Evolutionary conservation across 64 coral and sea anemone species (phyloP).

Genomic region (Porites lutea): DNA sequence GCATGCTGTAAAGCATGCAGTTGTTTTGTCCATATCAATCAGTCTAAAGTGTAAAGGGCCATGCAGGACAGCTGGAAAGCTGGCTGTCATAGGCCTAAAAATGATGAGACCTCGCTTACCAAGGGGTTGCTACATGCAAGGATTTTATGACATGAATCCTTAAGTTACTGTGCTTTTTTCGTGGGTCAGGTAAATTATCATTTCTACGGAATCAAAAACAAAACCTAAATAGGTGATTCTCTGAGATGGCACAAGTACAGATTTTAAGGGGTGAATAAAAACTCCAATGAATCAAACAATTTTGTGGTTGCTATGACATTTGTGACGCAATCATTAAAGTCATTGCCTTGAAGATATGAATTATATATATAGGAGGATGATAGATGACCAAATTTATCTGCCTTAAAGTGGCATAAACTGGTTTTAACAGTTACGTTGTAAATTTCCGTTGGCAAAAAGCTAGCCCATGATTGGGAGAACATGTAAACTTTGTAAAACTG

Average conservation of each 20-base stretch:
- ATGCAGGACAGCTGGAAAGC: background rate
- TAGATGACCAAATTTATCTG: conserved; percentile 45
- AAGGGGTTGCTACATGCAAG: background rate
- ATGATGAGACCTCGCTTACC: background rate
- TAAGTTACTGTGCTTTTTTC: conserved; percentile 29
- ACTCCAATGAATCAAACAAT: conserved; percentile 53
- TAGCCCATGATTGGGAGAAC: conserved; percentile 57
- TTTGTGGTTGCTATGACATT: conserved; percentile 55
- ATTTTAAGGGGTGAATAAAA: conserved; percentile 63
- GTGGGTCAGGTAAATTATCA: conserved; percentile 12
- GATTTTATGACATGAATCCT: background rate
- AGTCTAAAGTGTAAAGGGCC: conserved; percentile 28
- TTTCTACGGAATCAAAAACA: conserved; percentile 41
- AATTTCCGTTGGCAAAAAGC: conserved; percentile 57
- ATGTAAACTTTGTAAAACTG: conserved; percentile 68
- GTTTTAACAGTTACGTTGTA: conserved; percentile 55
- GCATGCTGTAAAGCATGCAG: background rate
- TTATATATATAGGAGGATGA: conserved; percentile 56
- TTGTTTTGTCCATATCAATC: conserved; percentile 34
- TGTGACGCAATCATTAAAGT: conserved; percentile 20
- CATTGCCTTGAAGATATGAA: conserved; percentile 35
- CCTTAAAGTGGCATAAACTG: conserved; percentile 34
- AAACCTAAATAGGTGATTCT: conserved; percentile 45
- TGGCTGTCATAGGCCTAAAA: background rate
- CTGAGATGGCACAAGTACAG: conserved; percentile 37